Base-by-base conservation (phyloP, 2,888 invertebrate genomes). In the Odiellus spinosus region DNA sequence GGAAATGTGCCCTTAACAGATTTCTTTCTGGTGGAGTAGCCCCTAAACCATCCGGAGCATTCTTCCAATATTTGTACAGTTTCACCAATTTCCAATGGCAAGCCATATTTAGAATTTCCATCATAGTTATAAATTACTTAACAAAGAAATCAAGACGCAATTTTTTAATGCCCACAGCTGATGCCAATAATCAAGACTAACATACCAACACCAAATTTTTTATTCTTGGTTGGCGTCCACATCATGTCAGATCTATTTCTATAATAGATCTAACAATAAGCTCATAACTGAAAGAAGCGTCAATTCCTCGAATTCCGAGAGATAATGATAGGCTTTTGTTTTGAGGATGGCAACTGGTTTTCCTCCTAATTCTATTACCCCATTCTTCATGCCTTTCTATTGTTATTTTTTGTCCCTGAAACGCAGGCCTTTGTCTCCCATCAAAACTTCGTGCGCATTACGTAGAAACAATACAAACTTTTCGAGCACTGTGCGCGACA, bases 51-150 rank as follows among this genome's bases (percentile, higher is more conserved):
- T 78, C 83, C 82, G 66, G 74, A 74, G 70, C 81, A 84, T 72
- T 91, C 88, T 71, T 90, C 88, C 57, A 86, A 70, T 58, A 91
- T 85, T 65, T 90, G 87, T 3, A 91, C 80, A 4, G 84, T 82
- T 65, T 91, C 91, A 49, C 91, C 91, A 58, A 91, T 86, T 67
- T 87, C 85, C 58, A 93, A 48, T 17, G 57, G 47, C 44, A 65
- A 51, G 45, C 59, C 58, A 53, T 58, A 55, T 44, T 55, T 52
- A 12, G 51, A 51, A 66, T 83, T 82, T 55, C 84, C 82, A 63
- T 79, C 76, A 82, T 85, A 90, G 65, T 87, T 88, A 70, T 86
- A 86, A 52, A 90, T 81, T 60, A 85, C 88, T 88, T 72, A 18
- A n/a, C 38, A 38, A 19, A 46, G 17, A 12, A 45, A n/a, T n/a